Evolutionary conservation across 30 jellyfish, hydroid and myxozoan species (phyloP).

Genomic region (Hydractinia symbiolongicarpus): DNA sequence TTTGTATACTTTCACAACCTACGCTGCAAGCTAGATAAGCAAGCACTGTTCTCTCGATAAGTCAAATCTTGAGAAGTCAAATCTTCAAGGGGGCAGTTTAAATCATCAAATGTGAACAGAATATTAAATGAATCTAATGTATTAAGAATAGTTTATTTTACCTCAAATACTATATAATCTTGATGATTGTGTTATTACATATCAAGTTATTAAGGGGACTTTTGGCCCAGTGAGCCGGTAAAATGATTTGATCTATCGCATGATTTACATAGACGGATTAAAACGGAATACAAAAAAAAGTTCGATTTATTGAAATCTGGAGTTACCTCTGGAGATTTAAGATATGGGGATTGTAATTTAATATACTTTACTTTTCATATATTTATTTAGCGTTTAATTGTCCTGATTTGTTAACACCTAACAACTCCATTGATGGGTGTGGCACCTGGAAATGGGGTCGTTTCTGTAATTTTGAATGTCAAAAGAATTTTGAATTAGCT

Average conservation of each 20-base stretch:
- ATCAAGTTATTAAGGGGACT: no score
- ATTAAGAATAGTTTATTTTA: background rate
- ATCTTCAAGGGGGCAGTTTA: no score
- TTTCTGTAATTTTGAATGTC: constrained; percentile 61
- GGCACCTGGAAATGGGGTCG: constrained; percentile 94
- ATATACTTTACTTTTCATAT: background rate
- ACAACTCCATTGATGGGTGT: constrained; percentile 52
- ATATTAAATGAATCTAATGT: background rate
- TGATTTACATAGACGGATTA: no score
- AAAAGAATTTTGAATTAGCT: constrained; percentile 38
- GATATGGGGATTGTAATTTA: no score
- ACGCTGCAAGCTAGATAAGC: no score
- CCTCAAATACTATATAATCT: background rate
- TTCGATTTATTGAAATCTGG: background rate
- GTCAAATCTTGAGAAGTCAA: no score
- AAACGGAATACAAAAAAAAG: no score
- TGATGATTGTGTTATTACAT: background rate
- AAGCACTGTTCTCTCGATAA: no score
- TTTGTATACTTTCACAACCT: no score
- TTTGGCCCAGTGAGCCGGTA: no score
- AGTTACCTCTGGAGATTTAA: background rate
- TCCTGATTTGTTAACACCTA: constrained; percentile 51
- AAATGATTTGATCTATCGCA: no score
- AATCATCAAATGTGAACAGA: background rate
- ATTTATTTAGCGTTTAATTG: constrained; percentile 62